Evolutionary conservation across 2,888 invertebrate genomes (phyloP).

Genomic region (Cryptocephalus primarius): DNA sequence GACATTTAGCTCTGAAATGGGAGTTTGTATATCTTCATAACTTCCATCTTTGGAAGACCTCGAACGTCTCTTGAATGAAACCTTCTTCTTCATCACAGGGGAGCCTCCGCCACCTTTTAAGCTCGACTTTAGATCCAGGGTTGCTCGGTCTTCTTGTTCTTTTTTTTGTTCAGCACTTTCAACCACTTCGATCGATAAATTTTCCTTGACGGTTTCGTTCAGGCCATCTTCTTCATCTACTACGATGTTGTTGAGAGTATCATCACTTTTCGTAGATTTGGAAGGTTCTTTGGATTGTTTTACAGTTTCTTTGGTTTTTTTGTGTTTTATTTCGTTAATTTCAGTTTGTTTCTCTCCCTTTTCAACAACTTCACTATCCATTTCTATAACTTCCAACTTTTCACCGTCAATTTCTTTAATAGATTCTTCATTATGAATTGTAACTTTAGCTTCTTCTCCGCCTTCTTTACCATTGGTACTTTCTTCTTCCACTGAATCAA

Average conservation of each 20-base stretch:
- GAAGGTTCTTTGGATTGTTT: not conserved
- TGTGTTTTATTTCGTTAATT: not conserved
- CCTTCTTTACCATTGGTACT: slow-evolving; percentile 11
- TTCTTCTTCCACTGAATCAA: slow-evolving; percentile 21
- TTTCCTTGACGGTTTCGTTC: slow-evolving; percentile 19
- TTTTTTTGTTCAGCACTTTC: slow-evolving; percentile 5
- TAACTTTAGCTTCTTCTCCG: not conserved
- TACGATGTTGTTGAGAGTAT: slow-evolving; percentile 4
- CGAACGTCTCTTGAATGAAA: slow-evolving; percentile 31
- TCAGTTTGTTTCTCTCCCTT: not conserved
- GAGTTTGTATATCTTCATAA: slow-evolving; percentile 21
- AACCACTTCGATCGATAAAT: slow-evolving; percentile 12
- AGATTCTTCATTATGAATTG: not conserved
- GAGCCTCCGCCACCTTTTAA: slow-evolving; percentile 20
- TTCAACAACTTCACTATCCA: not conserved
- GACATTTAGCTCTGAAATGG: not conserved
- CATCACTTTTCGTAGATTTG: no score
- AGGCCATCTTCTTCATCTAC: slow-evolving; percentile 36
- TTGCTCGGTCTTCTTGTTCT: slow-evolving; percentile 2
- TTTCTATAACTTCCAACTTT: not conserved
- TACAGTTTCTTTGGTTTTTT: not conserved
- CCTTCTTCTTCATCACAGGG: slow-evolving; percentile 31
- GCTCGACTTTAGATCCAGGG: slow-evolving; percentile 18
- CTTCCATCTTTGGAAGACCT: slow-evolving; percentile 21
- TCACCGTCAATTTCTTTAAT: not conserved